These are phyloP conservation scores for Megalops cyprinoides DNA, from an alignment of 2,797 vertebrate species.

Conservation along the genomic window DNA sequence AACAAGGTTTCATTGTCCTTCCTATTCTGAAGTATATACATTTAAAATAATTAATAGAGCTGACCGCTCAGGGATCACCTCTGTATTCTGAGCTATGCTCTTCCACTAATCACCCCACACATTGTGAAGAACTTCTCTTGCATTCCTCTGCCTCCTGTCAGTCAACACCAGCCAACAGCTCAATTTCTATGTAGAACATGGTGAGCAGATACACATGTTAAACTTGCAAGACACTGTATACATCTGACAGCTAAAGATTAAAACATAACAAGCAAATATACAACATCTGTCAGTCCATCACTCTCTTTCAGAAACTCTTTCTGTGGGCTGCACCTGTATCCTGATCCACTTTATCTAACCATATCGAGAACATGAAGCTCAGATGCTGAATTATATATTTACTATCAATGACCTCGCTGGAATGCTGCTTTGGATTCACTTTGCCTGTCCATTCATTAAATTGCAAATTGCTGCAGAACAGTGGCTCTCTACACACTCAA, in stretches of 20 bases:
- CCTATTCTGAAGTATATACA: constrained; percentile 71
- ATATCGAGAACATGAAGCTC: not conserved
- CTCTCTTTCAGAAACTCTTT: not conserved
- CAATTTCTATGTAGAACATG: no score
- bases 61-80: constrained; percentile 60
- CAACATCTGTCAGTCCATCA: not conserved
- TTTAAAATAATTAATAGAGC: constrained; percentile 69
- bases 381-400: not conserved
- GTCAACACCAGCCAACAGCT: no score
- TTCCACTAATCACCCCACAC: no score
- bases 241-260: not conserved
- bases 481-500: not conserved
- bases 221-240: not conserved
- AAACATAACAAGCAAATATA: not conserved
- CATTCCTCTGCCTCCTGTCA: no score
- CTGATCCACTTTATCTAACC: not conserved
- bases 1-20: constrained; percentile 78
- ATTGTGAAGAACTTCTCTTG: no score
- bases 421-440: not conserved
- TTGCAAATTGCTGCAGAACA: not conserved
- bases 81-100: not conserved
- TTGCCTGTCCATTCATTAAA: no score
- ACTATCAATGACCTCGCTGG: not conserved
- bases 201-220: no score
- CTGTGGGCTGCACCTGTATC: not conserved